Evolutionary conservation across 2,797 vertebrate genomes (phyloP).

Genomic region (Myotis pilosus): DNA sequence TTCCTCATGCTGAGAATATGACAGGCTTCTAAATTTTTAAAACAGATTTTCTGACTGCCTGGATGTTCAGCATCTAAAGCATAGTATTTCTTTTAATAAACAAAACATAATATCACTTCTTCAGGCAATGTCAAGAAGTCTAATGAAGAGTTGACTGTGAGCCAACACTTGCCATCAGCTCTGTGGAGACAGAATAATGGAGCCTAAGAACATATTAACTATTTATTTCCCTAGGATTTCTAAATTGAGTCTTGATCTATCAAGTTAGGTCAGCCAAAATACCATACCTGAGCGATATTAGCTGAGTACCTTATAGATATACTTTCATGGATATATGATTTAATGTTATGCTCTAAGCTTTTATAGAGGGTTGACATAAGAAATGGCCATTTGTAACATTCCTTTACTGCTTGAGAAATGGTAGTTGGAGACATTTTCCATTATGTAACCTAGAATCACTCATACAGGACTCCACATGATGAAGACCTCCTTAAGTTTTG

Average conservation of each 20-base stretch:
- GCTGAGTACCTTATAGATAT: slow-evolving; percentile 52
- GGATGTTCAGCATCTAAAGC: slow-evolving; percentile 56
- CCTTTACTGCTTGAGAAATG: slow-evolving; percentile 35
- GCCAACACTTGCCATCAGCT: slow-evolving; percentile 52
- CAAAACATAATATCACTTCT: slow-evolving; percentile 62
- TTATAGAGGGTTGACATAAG: slow-evolving; percentile 16
- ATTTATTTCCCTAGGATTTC: slow-evolving; percentile 43
- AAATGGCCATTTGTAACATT: not conserved
- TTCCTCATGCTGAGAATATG: slow-evolving; percentile 50
- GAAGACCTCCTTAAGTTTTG: slow-evolving; percentile 1
- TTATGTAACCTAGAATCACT: slow-evolving; percentile 14
- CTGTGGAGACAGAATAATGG: slow-evolving; percentile 44
- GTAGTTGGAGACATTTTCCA: slow-evolving; percentile 15
- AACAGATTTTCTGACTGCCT: slow-evolving; percentile 40
- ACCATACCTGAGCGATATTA: not conserved
- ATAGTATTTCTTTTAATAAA: slow-evolving; percentile 60
- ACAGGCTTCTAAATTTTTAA: slow-evolving; percentile 61
- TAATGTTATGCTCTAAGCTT: slow-evolving; percentile 16
- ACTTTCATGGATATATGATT: not conserved
- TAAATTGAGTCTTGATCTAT: slow-evolving; percentile 19
- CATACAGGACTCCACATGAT: not conserved
- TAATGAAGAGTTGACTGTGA: slow-evolving; percentile 62
- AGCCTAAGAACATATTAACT: slow-evolving; percentile 57
- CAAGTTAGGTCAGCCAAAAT: slow-evolving; percentile 40
- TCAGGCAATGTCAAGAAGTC: slow-evolving; percentile 67